Percentiles rank a stretch among this genome's conserved stretches.
These are phyloP conservation scores for Xiphophorus couchianus DNA, from an alignment of 2,113 vertebrate species.

Conservation along the genomic window DNA sequence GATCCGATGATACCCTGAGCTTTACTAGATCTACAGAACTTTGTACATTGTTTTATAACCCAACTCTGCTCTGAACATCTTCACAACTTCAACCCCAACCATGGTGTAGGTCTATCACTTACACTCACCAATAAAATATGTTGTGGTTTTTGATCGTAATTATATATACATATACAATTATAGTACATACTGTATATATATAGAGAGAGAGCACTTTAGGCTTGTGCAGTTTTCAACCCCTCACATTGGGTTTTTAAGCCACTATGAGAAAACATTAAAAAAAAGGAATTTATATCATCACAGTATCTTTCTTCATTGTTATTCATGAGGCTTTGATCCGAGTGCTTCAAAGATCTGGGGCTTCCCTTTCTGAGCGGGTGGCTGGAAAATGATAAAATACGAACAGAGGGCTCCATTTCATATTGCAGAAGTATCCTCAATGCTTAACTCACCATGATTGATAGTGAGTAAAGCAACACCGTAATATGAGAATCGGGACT, in stretches of 20 bases:
- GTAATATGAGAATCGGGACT: slow-evolving; percentile 20
- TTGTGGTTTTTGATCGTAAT: no score
- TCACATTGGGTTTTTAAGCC: not conserved
- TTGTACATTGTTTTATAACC: no score
- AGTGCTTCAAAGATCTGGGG: not conserved
- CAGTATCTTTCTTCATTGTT: not conserved
- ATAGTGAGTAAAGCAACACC: slow-evolving; percentile 25
- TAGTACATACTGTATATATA: no score
- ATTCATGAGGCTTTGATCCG: not conserved
- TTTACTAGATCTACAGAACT: no score
- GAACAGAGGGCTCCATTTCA: slow-evolving; percentile 33
- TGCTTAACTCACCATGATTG: slow-evolving; percentile 10
- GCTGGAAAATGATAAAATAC: not conserved
- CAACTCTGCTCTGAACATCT: no score
- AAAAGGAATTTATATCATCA: not conserved
- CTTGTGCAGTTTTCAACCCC: not conserved
- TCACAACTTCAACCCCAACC: no score
- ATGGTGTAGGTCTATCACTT: no score
- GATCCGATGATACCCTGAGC: no score
- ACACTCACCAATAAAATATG: no score
- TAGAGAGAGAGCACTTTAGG: not conserved
- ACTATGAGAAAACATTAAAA: not conserved
- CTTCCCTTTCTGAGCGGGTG: slow-evolving; percentile 29
- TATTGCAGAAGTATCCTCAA: slow-evolving; percentile 47
- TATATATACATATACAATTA: no score